These are phyloP conservation scores for Cyprinella venusta DNA, from an alignment of 2,797 vertebrate species.

Conservation along the genomic window DNA sequence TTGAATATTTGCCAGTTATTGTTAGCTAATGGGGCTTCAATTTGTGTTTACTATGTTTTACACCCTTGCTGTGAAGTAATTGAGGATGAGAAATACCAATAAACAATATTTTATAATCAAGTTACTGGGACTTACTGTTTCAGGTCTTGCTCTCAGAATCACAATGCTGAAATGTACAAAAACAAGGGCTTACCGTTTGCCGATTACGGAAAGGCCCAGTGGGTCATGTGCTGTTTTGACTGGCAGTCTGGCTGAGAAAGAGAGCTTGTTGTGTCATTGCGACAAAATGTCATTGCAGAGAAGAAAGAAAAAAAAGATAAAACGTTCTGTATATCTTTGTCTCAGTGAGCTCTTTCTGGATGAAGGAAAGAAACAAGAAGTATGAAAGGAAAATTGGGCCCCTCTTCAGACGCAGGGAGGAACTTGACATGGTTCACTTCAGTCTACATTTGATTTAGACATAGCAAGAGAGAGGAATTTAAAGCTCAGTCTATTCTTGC, in stretches of 20 bases:
- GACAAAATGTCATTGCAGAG: constrained; percentile 29
- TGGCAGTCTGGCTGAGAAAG: constrained; percentile 34
- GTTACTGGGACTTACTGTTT: background rate
- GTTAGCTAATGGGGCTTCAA: background rate
- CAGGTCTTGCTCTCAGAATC: background rate
- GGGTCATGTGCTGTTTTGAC: constrained; percentile 61
- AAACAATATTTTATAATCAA: background rate
- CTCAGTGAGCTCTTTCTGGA: constrained; percentile 42
- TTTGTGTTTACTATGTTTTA: background rate
- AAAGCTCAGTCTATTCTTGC: constrained; percentile 12
- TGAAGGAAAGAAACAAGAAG: constrained; percentile 34
- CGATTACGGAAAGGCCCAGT: constrained; percentile 32
- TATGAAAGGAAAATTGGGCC: constrained; percentile 23
- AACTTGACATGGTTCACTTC: constrained; percentile 31
- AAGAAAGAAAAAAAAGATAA: constrained; percentile 19
- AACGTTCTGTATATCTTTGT: constrained; percentile 3
- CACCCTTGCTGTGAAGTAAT: constrained; percentile 28
- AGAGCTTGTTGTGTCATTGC: constrained; percentile 40
- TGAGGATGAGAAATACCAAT: background rate
- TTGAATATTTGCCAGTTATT: constrained; percentile 10
- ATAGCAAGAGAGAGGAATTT: background rate
- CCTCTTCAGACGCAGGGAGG: constrained; percentile 23
- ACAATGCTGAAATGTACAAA: constrained; percentile 40
- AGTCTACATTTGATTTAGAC: constrained; percentile 30
- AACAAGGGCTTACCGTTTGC: constrained; percentile 59